These are phyloP conservation scores for Tursiops truncatus DNA, from an alignment of 2,113 vertebrate genomes.

Conservation along the genomic window DNA sequence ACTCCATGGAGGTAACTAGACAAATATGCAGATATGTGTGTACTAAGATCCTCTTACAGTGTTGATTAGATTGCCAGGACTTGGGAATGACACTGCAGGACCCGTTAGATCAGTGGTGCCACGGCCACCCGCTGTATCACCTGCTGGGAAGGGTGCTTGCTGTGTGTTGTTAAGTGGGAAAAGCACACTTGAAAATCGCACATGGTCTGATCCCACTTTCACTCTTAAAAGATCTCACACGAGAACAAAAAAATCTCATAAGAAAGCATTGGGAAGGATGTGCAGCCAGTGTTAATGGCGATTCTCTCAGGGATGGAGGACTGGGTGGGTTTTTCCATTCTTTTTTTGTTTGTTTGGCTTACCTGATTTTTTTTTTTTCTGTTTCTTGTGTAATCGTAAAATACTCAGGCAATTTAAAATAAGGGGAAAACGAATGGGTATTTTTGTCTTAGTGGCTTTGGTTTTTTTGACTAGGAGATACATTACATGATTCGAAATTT, in stretches of 20 bases:
- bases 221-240: background rate
- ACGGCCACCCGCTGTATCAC: accelerated
- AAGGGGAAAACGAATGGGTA: background rate
- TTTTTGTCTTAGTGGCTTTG: slow-evolving; percentile 7
- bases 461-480: background rate
- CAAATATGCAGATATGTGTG: accelerated
- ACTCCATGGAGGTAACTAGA: too few species aligned
- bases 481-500: background rate
- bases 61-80: background rate
- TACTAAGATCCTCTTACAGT: accelerated
- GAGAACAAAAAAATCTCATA: background rate
- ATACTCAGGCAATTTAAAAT: background rate
- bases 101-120: background rate
- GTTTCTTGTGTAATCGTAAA: background rate
- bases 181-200: accelerated
- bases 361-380: background rate
- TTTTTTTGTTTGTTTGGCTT: background rate
- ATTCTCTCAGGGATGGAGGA: background rate
- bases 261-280: background rate
- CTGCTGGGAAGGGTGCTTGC: background rate
- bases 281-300: accelerated
- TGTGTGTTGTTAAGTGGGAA: accelerated
- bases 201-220: background rate
- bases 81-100: background rate
- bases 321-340: background rate